phyloP scores from a whole-genome alignment of 1,140 invertebrate species.

The Tetramorium parvispinum region DNA sequence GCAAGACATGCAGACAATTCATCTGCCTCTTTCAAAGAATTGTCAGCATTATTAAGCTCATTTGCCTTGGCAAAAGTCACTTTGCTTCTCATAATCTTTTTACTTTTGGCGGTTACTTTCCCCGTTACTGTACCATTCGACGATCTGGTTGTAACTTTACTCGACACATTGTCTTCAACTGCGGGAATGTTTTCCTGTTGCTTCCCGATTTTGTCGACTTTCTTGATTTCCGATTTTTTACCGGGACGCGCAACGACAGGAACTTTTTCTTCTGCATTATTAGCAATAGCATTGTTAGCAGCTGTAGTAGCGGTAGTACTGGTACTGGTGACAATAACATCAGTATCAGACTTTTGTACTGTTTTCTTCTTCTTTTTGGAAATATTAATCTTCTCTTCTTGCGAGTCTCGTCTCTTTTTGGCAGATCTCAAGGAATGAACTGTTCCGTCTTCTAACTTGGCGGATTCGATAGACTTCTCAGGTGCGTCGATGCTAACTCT shows the following conservation, averaged over 20 bases:
- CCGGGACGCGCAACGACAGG: slow-evolving; percentile 40
- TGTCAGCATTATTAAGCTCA: slow-evolving; percentile 70
- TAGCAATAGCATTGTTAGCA: slow-evolving; percentile 72
- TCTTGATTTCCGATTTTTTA: slow-evolving; percentile 68
- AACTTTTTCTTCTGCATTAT: slow-evolving; percentile 51
- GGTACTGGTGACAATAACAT: slow-evolving; percentile 72
- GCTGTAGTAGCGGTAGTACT: neutral
- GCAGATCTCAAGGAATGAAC: slow-evolving; percentile 67
- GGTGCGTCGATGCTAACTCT: slow-evolving; percentile 80
- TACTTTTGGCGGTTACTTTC: slow-evolving; percentile 75
- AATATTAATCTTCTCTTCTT: slow-evolving; percentile 69
- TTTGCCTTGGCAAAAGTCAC: slow-evolving; percentile 63
- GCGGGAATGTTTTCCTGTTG: slow-evolving; percentile 56
- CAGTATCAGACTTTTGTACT: slow-evolving; percentile 56
- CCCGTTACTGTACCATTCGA: slow-evolving; percentile 70
- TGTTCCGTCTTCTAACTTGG: slow-evolving; percentile 61
- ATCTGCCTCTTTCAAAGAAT: slow-evolving; percentile 75
- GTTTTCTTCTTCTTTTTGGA: slow-evolving; percentile 68
- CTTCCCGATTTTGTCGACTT: slow-evolving; percentile 68
- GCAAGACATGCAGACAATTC: slow-evolving; percentile 82
- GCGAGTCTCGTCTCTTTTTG: slow-evolving; percentile 71
- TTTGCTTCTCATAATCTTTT: slow-evolving; percentile 75
- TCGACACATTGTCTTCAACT: slow-evolving; percentile 46
- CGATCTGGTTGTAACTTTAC: slow-evolving; percentile 76
- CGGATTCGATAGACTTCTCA: slow-evolving; percentile 63